Evolutionary conservation across 35 echinoderm and acorn worm species (phyloP).

Genomic region (Ophioderma brevispina): DNA sequence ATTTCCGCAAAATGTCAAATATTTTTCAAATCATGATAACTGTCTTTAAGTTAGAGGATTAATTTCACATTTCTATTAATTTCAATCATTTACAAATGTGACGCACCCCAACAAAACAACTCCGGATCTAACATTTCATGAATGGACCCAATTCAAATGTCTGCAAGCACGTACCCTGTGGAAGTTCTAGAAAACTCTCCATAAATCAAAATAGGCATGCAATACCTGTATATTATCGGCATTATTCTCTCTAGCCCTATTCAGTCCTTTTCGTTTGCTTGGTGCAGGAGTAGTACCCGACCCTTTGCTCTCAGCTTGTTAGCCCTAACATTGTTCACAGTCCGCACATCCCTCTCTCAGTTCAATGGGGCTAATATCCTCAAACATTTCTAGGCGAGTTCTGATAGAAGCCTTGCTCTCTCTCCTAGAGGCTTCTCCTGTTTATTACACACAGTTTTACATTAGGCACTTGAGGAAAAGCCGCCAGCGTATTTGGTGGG

Average conservation of each 20-base stretch:
- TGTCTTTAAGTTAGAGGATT: no score
- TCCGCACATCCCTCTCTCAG: conserved; percentile 78
- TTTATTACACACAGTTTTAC: conserved; percentile 78
- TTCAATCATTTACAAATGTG: no score
- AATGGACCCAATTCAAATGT: no score
- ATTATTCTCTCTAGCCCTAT: conserved; percentile 53
- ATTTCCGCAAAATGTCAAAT: no score
- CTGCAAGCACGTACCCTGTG: no score
- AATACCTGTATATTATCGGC: not conserved
- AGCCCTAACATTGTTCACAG: conserved; percentile 73
- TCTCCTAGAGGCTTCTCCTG: conserved; percentile 52
- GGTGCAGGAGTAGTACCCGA: conserved; percentile 79
- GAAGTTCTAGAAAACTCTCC: no score
- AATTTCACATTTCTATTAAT: no score
- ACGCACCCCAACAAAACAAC: no score
- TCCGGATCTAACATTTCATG: no score
- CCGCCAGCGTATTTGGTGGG: conserved; percentile 69
- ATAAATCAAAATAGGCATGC: no score
- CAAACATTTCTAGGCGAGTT: conserved; percentile 80
- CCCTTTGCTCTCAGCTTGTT: conserved; percentile 72
- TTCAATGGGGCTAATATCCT: conserved; percentile 87
- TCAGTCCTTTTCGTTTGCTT: conserved; percentile 52
- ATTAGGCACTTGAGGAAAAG: conserved; percentile 82
- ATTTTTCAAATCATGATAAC: no score
- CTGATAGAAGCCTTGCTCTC: conserved; percentile 70